Conservation (phyloP, 2,797 vertebrate species). For the Apodemus agrarius region DNA sequence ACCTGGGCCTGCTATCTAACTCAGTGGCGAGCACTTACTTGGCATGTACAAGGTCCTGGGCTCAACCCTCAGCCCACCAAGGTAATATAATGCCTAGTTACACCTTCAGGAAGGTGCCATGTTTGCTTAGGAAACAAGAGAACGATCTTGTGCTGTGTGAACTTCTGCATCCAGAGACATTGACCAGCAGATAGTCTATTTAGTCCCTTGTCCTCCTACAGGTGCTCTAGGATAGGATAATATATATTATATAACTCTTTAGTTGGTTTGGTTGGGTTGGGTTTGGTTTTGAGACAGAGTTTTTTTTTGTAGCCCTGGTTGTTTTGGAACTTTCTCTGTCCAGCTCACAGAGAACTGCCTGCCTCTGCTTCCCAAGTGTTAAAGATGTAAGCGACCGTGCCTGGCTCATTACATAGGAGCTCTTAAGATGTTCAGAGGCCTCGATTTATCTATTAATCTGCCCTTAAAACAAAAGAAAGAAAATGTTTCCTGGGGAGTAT, state of each 20-base stretch:
- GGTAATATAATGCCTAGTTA: background rate
- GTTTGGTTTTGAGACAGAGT: background rate
- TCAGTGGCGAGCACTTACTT: background rate
- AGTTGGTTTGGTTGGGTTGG: background rate
- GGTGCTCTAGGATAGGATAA: background rate
- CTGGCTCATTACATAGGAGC: background rate
- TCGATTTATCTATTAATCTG: background rate
- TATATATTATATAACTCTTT: background rate
- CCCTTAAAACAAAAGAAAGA: background rate
- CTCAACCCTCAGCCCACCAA: background rate
- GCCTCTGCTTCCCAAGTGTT: background rate
- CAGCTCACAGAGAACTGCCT: background rate
- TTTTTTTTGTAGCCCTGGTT: background rate
- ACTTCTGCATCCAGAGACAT: constrained; percentile 53
- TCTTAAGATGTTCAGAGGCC: background rate
- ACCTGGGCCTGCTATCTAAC: background rate
- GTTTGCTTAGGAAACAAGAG: background rate
- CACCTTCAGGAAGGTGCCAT: background rate
- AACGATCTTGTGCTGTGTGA: background rate
- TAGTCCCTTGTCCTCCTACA: accelerated
- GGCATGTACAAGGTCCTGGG: background rate
- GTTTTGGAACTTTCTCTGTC: background rate
- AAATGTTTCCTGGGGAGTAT: background rate
- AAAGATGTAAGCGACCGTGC: background rate
- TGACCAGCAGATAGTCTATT: background rate